These are phyloP conservation scores for Amorpha juglandis DNA, from an alignment of 2,888 invertebrate genomes.

Conservation along the genomic window DNA sequence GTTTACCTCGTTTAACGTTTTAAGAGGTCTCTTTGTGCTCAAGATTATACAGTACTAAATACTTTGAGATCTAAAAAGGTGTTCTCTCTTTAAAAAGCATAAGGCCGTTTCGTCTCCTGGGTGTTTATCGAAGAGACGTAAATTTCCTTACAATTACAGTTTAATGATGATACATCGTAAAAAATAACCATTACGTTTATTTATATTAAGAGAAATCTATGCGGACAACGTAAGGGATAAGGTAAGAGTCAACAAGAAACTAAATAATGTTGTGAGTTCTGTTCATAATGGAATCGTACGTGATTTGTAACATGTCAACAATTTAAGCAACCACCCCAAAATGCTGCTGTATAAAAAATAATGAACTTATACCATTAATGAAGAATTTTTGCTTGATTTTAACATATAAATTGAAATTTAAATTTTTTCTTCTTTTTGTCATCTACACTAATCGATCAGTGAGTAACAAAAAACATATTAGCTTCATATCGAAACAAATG, in stretches of 20 bases:
- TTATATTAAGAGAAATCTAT: slow-evolving; percentile 18
- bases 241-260: slow-evolving; percentile 8
- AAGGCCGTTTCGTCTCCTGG: slow-evolving; percentile 13
- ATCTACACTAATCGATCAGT: background rate
- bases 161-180: slow-evolving; percentile 22
- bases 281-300: background rate
- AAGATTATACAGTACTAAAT: slow-evolving; percentile 25
- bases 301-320: background rate
- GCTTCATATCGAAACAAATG: too few relatives aligned
- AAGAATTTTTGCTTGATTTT: too few relatives aligned
- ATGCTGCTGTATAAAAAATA: too few relatives aligned
- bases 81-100: slow-evolving; percentile 39
- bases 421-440: too few relatives aligned
- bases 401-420: too few relatives aligned
- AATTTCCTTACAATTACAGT: slow-evolving; percentile 13
- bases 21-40: slow-evolving; percentile 27
- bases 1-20: slow-evolving; percentile 36
- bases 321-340: too few relatives aligned
- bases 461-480: background rate
- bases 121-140: slow-evolving; percentile 9
- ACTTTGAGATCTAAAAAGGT: slow-evolving; percentile 25
- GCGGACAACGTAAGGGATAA: slow-evolving; percentile 4
- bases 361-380: too few relatives aligned
- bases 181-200: slow-evolving; percentile 18
- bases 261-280: slow-evolving; percentile 22